Percentiles rank a stretch among this genome's conserved stretches.
phyloP scores from a whole-genome alignment of 2,113 vertebrate genomes.

The Dromiciops gliroides region DNA sequence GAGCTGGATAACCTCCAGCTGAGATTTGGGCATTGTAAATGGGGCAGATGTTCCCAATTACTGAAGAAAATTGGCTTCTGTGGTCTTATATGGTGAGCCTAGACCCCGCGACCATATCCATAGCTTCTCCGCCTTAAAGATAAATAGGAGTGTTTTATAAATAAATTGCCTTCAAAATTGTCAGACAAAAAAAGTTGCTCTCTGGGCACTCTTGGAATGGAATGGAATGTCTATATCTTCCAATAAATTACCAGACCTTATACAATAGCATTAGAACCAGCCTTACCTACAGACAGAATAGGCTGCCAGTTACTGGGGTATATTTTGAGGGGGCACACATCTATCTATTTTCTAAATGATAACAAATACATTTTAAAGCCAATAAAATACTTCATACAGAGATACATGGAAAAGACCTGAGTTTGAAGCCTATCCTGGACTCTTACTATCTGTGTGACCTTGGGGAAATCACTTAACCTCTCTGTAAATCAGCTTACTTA shows the following conservation, averaged over 20 bases:
- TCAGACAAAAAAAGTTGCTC: not conserved
- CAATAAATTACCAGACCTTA: not conserved
- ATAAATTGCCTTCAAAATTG: not conserved
- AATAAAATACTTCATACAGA: not conserved
- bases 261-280: not conserved
- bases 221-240: not conserved
- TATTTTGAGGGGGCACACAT: not conserved
- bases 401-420: not conserved
- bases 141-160: not conserved
- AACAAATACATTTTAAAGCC: not conserved
- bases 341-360: not conserved
- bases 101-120: not conserved
- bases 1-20: not conserved
- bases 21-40: not conserved
- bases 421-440: not conserved
- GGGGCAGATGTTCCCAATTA: not conserved
- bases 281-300: not conserved
- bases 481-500: no score
- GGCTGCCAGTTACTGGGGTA: not conserved
- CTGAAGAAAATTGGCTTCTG: not conserved
- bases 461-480: not conserved
- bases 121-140: not conserved
- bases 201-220: not conserved
- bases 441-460: not conserved
- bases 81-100: not conserved